Evolutionary conservation across 1,140 invertebrate species (phyloP).

Genomic region (Hyles euphorbiae): DNA sequence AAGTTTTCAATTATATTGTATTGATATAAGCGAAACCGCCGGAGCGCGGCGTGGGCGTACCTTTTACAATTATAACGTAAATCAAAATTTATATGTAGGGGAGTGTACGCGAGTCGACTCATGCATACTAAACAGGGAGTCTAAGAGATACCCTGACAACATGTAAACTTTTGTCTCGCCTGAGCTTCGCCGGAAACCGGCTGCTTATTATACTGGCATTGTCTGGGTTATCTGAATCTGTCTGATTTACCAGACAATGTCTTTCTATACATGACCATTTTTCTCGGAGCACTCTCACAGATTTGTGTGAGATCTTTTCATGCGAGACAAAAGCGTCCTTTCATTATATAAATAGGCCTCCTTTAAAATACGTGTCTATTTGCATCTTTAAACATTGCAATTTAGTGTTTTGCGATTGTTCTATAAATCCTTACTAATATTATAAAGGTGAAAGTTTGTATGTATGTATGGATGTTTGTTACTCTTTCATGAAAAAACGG

Average conservation of each 20-base stretch:
- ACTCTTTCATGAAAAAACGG: too few relatives aligned
- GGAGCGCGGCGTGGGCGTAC: not conserved
- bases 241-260: slow-evolving; percentile 44
- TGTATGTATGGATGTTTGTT: too few relatives aligned
- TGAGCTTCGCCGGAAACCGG: slow-evolving; percentile 55
- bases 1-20: slow-evolving; percentile 29
- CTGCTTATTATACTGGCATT: slow-evolving; percentile 47
- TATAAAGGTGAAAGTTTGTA: too few relatives aligned
- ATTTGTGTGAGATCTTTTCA: slow-evolving; percentile 25
- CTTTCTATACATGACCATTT: slow-evolving; percentile 27
- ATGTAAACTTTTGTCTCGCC: slow-evolving; percentile 50
- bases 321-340: slow-evolving; percentile 29
- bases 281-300: slow-evolving; percentile 23
- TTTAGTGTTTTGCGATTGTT: not conserved
- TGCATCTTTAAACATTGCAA: not conserved
- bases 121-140: slow-evolving; percentile 47
- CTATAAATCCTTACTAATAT: too few relatives aligned
- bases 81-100: slow-evolving; percentile 18
- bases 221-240: slow-evolving; percentile 54
- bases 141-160: slow-evolving; percentile 36
- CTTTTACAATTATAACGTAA: slow-evolving; percentile 3
- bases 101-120: slow-evolving; percentile 13
- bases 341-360: slow-evolving; percentile 20
- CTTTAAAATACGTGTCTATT: slow-evolving; percentile 12
- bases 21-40: slow-evolving; percentile 1